Base-by-base conservation (phyloP, 2,113 vertebrate genomes). In the Peromyscus leucopus region DNA sequence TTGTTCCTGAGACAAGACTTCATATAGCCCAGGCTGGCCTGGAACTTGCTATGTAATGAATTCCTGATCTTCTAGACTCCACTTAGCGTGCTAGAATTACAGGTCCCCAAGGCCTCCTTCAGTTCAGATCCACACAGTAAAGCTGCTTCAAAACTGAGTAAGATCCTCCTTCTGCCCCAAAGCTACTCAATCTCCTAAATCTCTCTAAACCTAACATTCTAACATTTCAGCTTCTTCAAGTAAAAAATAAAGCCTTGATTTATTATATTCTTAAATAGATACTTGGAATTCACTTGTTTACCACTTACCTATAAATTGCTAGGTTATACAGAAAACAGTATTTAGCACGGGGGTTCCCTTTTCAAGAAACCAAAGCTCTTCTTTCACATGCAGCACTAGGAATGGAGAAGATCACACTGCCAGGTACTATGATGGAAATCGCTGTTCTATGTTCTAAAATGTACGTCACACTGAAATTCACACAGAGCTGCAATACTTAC, bases 401-500 rank as follows among this genome's bases (percentile, higher is more conserved):
- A 90, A 86, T 90, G 13, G 31, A n/a, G 22, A 92, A 57, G 2
- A 86, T 72, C 83, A 82, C 88, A 83, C 7, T 33, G 57, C n/a
- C 13, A 92, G 24, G 46, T 65, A 42, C 36, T 16, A 55, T 6
- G 7, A 42, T 42, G 46, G 6, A 36, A 78, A 59, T 22, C 9
- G 3, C 36, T n/a, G 36, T 17, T 46, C 1, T 33, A 69, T 51
- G 28, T 57, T 92, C 69, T 69, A 65, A 74, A 48, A 59, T 79
- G 31, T 39, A 8, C 2, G 92, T 11, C 17, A 33, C 1, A 69
- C 9, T 75, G 5, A 90, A 76, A 26, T 8, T 65, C 48, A 82
- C 7, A 22, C 78, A 28, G 42, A 55, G 36, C 21, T 22, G 11
- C 31, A 84, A 6, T 48, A 93, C 99, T 98, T 98, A 99, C 99